phyloP scores from a whole-genome alignment of 2,113 vertebrate species.

The Rhinoderma darwinii region DNA sequence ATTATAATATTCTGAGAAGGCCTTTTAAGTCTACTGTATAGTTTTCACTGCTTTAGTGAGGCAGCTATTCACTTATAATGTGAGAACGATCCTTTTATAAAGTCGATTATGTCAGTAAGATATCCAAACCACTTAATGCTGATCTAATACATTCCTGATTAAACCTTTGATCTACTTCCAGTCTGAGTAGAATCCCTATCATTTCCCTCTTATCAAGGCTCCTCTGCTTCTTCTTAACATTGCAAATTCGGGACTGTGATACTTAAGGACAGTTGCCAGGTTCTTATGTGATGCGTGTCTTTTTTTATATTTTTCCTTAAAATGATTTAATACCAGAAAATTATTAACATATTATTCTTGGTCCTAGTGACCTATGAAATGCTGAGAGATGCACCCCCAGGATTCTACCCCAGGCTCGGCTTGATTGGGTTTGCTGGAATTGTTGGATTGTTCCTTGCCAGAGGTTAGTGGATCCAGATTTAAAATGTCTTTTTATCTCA shows the following conservation, averaged over 20 bases:
- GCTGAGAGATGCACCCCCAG: slow-evolving; percentile 85
- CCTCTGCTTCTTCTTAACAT: neutral
- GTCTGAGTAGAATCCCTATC: no score
- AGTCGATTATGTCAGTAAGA: no score
- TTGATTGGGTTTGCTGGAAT: slow-evolving; percentile 88
- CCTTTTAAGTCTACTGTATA: no score
- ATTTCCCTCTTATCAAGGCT: no score
- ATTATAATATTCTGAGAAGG: no score
- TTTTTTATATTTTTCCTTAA: neutral
- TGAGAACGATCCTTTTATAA: no score
- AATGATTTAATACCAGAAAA: neutral
- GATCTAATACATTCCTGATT: no score
- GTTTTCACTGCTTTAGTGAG: no score
- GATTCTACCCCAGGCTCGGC: slow-evolving; percentile 88
- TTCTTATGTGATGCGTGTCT: neutral
- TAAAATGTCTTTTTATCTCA: neutral
- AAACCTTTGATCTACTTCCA: no score
- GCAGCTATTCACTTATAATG: no score
- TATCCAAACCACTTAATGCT: no score
- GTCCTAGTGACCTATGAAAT: slow-evolving; percentile 80
- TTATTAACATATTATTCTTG: neutral
- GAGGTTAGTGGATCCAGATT: slow-evolving; percentile 73
- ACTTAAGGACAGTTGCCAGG: neutral
- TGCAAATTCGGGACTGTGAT: neutral
- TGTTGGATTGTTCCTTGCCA: slow-evolving; percentile 87